Evolutionary conservation across 2,113 vertebrate species (phyloP).

Genomic region (Manacus vitellinus): DNA sequence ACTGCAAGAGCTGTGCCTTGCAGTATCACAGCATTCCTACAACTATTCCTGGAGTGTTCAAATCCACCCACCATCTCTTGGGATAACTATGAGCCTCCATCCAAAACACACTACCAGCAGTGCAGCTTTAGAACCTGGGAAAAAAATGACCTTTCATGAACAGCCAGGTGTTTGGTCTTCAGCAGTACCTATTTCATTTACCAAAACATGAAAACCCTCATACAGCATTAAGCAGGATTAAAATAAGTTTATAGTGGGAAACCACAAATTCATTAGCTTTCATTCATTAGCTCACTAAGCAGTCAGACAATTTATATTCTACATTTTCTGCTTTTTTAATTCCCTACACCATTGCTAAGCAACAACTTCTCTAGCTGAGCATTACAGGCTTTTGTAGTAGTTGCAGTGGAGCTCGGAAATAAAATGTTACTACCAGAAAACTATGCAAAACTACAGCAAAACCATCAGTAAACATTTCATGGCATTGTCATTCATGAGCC

Average conservation of each 20-base stretch:
- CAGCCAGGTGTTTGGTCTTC: neutral
- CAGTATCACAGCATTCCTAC: neutral
- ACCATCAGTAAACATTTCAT: neutral
- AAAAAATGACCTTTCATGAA: neutral
- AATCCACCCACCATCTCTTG: neutral
- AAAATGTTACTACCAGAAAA: neutral
- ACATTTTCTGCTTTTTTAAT: neutral
- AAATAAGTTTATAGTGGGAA: neutral
- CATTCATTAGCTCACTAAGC: neutral
- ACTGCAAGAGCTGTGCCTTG: neutral
- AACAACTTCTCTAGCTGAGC: neutral
- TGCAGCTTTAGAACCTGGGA: neutral
- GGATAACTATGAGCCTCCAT: neutral
- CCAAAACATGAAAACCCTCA: neutral
- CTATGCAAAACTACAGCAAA: neutral
- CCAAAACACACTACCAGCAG: neutral
- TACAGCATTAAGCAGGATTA: neutral
- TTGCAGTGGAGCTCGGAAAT: neutral
- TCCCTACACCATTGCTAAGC: neutral
- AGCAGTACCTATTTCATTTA: neutral
- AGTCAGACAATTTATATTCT: neutral
- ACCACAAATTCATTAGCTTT: neutral
- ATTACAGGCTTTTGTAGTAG: neutral
- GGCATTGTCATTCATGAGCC: neutral
- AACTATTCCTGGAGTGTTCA: neutral